phyloP scores from a whole-genome alignment of 1,140 invertebrate genomes.

The Pseudoatta argentina region DNA sequence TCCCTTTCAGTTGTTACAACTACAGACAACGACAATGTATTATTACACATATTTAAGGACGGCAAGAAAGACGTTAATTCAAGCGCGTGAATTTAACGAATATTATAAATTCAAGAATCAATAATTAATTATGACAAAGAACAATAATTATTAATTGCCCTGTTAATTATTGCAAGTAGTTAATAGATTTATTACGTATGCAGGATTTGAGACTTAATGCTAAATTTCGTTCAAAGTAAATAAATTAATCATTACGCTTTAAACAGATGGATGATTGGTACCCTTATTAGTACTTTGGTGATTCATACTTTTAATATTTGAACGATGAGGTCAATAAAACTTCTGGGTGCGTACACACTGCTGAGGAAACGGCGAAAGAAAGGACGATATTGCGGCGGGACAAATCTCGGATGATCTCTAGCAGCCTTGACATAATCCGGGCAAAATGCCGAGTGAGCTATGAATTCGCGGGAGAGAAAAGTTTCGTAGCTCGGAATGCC shows the following conservation, averaged over 20 bases:
- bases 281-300: background rate
- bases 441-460: constrained; percentile 68
- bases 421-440: constrained; percentile 63
- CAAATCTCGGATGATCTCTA: constrained; percentile 55
- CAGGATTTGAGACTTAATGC: constrained; percentile 14
- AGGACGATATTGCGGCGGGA: constrained; percentile 32
- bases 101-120: constrained; percentile 9
- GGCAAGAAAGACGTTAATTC: background rate
- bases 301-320: constrained; percentile 19
- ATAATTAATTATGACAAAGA: constrained; percentile 6
- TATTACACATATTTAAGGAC: background rate
- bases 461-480: constrained; percentile 76
- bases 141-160: constrained; percentile 13
- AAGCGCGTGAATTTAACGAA: background rate
- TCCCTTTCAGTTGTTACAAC: background rate
- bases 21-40: background rate
- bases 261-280: background rate
- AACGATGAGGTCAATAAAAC: constrained; percentile 31
- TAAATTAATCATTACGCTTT: constrained; percentile 39
- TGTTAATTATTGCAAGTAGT: constrained; percentile 42
- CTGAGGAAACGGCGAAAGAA: background rate
- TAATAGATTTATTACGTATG: constrained; percentile 33
- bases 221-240: background rate
- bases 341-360: background rate
- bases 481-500: constrained; percentile 80